phyloP scores from a whole-genome alignment of 2,888 invertebrate species.

The Exocentrus adspersus region DNA sequence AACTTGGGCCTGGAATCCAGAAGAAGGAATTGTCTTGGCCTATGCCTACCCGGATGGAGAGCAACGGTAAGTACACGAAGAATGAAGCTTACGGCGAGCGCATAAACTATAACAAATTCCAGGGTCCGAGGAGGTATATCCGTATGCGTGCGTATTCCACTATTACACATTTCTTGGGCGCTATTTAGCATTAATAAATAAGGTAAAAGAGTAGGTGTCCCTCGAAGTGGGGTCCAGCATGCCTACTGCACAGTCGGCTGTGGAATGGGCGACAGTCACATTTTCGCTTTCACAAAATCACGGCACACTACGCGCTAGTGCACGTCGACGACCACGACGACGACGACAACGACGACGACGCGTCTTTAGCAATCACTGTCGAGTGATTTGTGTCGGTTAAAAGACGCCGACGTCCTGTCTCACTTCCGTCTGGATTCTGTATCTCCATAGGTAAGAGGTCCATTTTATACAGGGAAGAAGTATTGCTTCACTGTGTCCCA shows the following conservation, averaged over 20 bases:
- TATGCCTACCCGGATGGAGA: slow-evolving; percentile 15
- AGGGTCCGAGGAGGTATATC: not conserved
- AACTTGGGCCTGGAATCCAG: no score
- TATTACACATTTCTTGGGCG: slow-evolving; percentile 24
- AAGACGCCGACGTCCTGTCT: not conserved
- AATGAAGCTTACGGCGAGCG: slow-evolving; percentile 8
- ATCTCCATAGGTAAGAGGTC: not conserved
- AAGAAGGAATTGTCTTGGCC: no score
- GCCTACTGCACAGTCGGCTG: slow-evolving; percentile 24
- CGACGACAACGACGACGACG: no score
- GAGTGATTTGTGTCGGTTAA: not conserved
- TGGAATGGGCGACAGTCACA: slow-evolving; percentile 31
- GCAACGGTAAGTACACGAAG: no score
- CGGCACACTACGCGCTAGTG: slow-evolving; percentile 13
- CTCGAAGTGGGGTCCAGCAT: slow-evolving; percentile 31
- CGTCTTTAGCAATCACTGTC: not conserved
- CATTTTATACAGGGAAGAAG: no score
- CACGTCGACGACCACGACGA: slow-evolving; percentile 1
- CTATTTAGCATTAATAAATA: slow-evolving; percentile 23
- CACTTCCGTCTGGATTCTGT: not conserved
- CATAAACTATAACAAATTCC: slow-evolving; percentile 26
- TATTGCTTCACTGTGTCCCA: not conserved
- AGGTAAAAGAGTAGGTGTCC: slow-evolving; percentile 30
- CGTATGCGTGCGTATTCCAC: slow-evolving; percentile 19
- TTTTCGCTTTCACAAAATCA: slow-evolving; percentile 28